Percentiles rank a stretch among this genome's conserved stretches.
phyloP scores from a whole-genome alignment of 53 echinoderm and acorn worm species.

The Henricia sp. region DNA sequence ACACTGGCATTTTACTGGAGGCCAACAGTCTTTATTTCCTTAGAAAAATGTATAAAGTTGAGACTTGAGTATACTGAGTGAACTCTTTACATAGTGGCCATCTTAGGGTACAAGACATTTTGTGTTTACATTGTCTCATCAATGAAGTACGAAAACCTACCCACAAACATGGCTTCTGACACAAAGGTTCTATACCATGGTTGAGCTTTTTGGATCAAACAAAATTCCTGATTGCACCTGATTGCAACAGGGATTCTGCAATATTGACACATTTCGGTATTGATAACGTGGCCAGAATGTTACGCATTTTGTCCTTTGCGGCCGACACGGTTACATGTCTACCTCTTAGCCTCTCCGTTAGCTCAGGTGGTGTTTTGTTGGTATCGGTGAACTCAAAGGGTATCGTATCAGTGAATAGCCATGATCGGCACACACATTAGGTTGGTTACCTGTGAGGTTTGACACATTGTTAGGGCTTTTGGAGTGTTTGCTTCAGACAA shows the following conservation, averaged over 20 bases:
- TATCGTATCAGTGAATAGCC: conserved; percentile 20
- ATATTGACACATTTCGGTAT: conserved; percentile 4
- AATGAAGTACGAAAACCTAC: too few species aligned
- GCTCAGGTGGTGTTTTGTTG: conserved; percentile 65
- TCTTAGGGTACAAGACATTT: neutral
- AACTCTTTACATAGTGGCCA: neutral
- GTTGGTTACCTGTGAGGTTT: conserved; percentile 32
- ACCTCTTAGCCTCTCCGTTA: conserved; percentile 8
- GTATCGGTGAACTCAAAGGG: conserved; percentile 47
- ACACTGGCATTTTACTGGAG: too few species aligned
- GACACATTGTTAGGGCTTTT: conserved; percentile 44
- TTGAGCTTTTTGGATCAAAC: too few species aligned
- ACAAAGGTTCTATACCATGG: too few species aligned
- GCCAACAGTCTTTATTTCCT: too few species aligned
- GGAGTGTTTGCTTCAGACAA: conserved; percentile 41
- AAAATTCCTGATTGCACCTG: too few species aligned
- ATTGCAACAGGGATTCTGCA: neutral
- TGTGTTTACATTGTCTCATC: too few species aligned
- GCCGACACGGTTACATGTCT: neutral
- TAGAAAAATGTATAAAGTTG: too few species aligned
- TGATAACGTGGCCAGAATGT: conserved; percentile 18
- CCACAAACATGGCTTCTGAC: too few species aligned
- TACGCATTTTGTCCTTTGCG: neutral
- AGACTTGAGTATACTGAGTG: neutral
- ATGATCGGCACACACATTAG: conserved; percentile 48